Base-by-base conservation (phyloP, 2,113 vertebrate genomes). In the Rousettus leschenaultii region DNA sequence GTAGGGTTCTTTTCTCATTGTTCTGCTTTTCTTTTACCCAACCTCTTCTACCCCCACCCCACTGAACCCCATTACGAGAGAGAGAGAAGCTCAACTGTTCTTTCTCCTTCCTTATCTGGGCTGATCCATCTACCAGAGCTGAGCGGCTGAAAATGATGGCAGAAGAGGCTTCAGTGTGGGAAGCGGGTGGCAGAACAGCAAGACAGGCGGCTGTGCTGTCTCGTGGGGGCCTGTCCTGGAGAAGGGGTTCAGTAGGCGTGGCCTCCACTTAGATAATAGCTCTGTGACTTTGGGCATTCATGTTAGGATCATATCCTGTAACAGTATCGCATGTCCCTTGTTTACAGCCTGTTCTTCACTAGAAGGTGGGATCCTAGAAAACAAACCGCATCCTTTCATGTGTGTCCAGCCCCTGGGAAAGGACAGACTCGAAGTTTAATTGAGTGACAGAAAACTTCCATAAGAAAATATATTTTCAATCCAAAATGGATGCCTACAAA, bases 141-240 rank as follows among this genome's bases (percentile, higher is more conserved):
- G 8, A 71, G 48, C 28, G 59, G 57, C 79, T 75, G 12, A n/a
- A 57, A 85, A 43, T 4, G 30, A 43, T 9, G 26, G 80, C 53
- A 48, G 10, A 12, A 57, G 48, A 43, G 11, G 71, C 55, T 45
- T 35, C 63, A 1, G 8, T 1, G 6, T 22, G 35, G 84, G 35
- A 24, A 77, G 30, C 55, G 35, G 48, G 16, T 15, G 59, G 48
- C 22, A 26, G 22, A 38, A 55, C 73, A 51, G 71, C 3, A 0
- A 61, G 28, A 28, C 40, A 53, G 16, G 79, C 12, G 1, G 38
- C 73, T 8, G 2, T 7, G 18, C 30, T 21, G 86, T 22, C 83
- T 48, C 12, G 1, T 14, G 0, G 38, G 55, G 43, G 22, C 15
- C 5, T 0, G 1, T 33, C 26, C 24, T 30, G 3, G 8, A n/a